Percentiles rank a stretch among this genome's conserved stretches.
These are phyloP conservation scores for Xestoiulus laeticollis DNA, from an alignment of 2,888 invertebrate genomes.

Conservation along the genomic window DNA sequence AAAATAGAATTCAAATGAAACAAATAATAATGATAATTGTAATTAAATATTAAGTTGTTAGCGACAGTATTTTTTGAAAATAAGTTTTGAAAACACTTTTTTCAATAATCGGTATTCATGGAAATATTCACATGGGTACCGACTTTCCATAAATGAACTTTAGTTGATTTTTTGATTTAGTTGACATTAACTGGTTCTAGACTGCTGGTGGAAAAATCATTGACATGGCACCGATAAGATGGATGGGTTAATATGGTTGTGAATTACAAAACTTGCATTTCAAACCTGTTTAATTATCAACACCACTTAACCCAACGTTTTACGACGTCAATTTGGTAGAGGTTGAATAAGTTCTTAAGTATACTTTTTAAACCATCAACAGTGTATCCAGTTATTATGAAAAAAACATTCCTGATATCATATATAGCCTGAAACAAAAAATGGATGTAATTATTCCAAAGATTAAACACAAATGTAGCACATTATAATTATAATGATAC, in stretches of 20 bases:
- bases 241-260: neutral
- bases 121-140: no score
- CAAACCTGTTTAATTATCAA: neutral
- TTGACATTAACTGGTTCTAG: neutral
- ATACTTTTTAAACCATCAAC: no score
- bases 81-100: no score
- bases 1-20: no score
- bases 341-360: neutral
- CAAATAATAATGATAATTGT: no score
- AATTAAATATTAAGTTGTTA: no score
- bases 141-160: neutral
- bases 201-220: neutral
- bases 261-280: neutral
- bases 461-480: neutral
- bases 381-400: neutral
- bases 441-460: neutral
- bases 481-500: neutral
- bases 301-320: constrained; percentile 11
- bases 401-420: neutral
- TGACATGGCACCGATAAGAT: neutral
- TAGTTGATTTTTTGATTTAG: no score
- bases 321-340: neutral
- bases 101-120: no score
- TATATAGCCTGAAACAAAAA: neutral
- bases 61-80: no score